Evolutionary conservation across 2,113 vertebrate genomes (phyloP), one percentile per base, ranked within the genome.

Genomic region (Brachyhypopomus occidentalis): DNA sequence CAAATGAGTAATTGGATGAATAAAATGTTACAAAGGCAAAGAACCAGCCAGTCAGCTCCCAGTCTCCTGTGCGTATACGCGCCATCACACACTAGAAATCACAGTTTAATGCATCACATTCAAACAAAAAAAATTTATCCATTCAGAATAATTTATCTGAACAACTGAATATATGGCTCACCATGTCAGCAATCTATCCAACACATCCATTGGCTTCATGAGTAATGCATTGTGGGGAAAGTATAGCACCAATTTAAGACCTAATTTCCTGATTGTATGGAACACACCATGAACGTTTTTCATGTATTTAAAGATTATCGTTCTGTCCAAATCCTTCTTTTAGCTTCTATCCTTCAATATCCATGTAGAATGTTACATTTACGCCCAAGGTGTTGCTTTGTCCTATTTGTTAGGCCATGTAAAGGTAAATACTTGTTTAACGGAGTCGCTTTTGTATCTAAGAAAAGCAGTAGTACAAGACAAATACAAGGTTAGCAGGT

Each of bases 161-260:
- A 80, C 74, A 62, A 79, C 55, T 85, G 66, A 82, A 84, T 83
- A 86, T 84, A 83, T 75, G 79, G 79, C 80, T 87, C 5, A 85
- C 66, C 84, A 52, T 77, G 52, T 84, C 92, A 92, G 91, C 95
- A 92, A 52, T 52, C 45, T 14, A 93, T 94, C 94, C 88, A 79
- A 92, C 56, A 76, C 81, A 81, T 77, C 80, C 60, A n/a, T 70
- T 75, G 77, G 77, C 72, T 87, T 86, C 4, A 75, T 67, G 60
- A 84, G 85, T 83, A 88, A 85, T 87, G 84, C 85, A 88, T 87
- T 88, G 75, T 89, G 85, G 87, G 88, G 70, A 84, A 81, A 60
- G 62, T 78, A 78, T 36, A 79, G 80, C 81, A 86, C 80, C 84
- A 77, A 71, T 78, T 76, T 80, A 80, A 67, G 59, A 78, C 48